These are phyloP conservation scores for Brachyopa scutellaris DNA, from an alignment of 2,888 invertebrate genomes.

Conservation along the genomic window DNA sequence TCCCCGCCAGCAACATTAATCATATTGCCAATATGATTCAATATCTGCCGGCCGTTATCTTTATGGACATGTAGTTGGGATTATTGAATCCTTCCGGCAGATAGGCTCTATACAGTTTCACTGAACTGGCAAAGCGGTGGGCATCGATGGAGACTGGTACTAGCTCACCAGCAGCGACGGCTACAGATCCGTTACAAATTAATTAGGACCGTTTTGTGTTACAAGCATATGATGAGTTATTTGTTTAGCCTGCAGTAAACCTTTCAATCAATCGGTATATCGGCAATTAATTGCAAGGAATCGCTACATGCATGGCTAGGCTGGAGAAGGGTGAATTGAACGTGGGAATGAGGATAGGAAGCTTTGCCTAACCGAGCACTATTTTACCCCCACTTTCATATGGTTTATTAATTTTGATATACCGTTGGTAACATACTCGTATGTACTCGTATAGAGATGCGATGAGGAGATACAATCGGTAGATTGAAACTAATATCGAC, in stretches of 20 bases:
- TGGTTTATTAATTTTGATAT: no score
- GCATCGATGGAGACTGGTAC: no score
- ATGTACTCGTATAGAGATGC: no score
- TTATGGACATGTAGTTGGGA: background rate
- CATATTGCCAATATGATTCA: conserved; percentile 26
- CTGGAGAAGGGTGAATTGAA: background rate
- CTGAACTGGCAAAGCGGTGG: background rate
- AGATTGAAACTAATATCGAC: no score
- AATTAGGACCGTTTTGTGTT: conserved; percentile 23
- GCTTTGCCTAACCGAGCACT: no score
- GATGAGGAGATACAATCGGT: no score
- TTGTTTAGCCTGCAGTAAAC: conserved; percentile 5
- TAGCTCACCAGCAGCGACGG: background rate
- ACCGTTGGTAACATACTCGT: no score
- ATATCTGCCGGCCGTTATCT: background rate
- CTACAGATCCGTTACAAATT: conserved; percentile 18
- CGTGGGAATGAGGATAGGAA: no score
- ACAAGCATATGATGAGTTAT: conserved; percentile 17
- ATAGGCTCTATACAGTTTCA: background rate
- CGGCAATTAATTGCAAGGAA: background rate
- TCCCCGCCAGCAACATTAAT: conserved; percentile 17
- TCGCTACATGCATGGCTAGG: background rate
- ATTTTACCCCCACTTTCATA: no score
- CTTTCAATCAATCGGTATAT: conserved; percentile 9
- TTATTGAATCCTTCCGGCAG: background rate